phyloP scores from a whole-genome alignment of 2,113 vertebrate genomes.

The Tachysurus vachellii region DNA sequence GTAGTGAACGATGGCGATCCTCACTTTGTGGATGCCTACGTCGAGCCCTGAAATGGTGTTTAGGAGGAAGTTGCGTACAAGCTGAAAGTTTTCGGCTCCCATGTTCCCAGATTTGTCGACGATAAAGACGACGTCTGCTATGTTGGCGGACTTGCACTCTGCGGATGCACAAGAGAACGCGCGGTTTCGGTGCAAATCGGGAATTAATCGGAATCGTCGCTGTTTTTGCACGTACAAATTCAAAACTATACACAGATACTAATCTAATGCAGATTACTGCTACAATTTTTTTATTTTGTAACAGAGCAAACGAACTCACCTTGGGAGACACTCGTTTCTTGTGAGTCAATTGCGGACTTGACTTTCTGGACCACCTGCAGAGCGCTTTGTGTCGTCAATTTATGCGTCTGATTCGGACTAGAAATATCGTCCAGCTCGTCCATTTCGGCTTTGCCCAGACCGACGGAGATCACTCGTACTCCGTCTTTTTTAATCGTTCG shows the following conservation, averaged over 20 bases:
- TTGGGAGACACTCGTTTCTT: conserved; percentile 15
- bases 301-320: background rate
- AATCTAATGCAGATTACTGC: background rate
- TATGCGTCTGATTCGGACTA: conserved; percentile 45
- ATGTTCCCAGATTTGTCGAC: conserved; percentile 76
- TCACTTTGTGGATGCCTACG: conserved; percentile 56
- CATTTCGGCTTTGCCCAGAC: conserved; percentile 55
- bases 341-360: conserved; percentile 55
- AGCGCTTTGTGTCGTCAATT: conserved; percentile 28
- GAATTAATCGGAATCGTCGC: background rate
- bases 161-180: conserved; percentile 36
- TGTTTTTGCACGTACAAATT: background rate
- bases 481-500: conserved; percentile 67
- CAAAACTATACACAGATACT: background rate
- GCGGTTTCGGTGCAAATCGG: background rate
- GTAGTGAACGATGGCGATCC: conserved; percentile 77
- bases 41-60: conserved; percentile 70
- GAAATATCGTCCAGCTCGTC: conserved; percentile 59
- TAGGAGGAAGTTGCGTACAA: conserved; percentile 74
- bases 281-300: background rate
- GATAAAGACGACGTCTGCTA: conserved; percentile 81
- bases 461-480: conserved; percentile 69
- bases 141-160: conserved; percentile 73
- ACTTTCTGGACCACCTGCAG: conserved; percentile 43
- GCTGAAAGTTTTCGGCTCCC: conserved; percentile 66